Evolutionary conservation across 2,797 vertebrate species (phyloP).

Genomic region (Lutjanus campechanus): DNA sequence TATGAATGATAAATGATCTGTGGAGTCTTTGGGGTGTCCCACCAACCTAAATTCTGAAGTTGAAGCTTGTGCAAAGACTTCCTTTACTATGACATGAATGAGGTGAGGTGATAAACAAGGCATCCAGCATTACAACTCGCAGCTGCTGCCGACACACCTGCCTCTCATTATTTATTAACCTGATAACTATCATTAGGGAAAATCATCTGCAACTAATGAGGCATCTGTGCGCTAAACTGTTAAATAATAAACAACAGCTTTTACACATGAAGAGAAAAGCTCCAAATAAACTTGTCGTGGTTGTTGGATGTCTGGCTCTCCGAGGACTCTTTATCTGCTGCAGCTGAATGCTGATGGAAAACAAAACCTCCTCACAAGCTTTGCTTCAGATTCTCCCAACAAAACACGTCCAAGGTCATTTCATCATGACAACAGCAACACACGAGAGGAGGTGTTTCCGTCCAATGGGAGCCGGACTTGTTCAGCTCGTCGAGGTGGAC

Average conservation of each 20-base stretch:
- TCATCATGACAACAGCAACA: constrained; percentile 30
- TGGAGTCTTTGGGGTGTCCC: neutral
- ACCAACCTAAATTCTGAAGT: neutral
- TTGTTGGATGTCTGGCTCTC: constrained; percentile 20
- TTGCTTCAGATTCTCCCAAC: constrained; percentile 32
- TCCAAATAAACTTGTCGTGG: constrained; percentile 55
- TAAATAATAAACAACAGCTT: constrained; percentile 25
- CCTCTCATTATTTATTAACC: constrained; percentile 27
- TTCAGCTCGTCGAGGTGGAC: constrained; percentile 16
- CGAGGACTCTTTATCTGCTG: constrained; percentile 32
- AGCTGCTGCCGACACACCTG: constrained; percentile 24
- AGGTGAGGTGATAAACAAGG: constrained; percentile 2
- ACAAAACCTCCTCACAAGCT: constrained; percentile 28
- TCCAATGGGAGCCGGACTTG: constrained; percentile 41
- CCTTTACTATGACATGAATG: neutral
- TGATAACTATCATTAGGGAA: constrained; percentile 30
- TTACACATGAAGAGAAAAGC: constrained; percentile 26
- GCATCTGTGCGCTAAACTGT: constrained; percentile 27
- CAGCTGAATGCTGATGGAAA: constrained; percentile 28
- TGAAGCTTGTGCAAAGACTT: neutral
- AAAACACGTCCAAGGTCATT: constrained; percentile 59
- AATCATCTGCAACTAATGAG: constrained; percentile 37
- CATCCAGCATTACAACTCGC: neutral
- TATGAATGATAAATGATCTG: neutral
- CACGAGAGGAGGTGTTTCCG: constrained; percentile 30